These are phyloP conservation scores for Tetramorium alpestre DNA, from an alignment of 1,140 invertebrate species.

Conservation along the genomic window DNA sequence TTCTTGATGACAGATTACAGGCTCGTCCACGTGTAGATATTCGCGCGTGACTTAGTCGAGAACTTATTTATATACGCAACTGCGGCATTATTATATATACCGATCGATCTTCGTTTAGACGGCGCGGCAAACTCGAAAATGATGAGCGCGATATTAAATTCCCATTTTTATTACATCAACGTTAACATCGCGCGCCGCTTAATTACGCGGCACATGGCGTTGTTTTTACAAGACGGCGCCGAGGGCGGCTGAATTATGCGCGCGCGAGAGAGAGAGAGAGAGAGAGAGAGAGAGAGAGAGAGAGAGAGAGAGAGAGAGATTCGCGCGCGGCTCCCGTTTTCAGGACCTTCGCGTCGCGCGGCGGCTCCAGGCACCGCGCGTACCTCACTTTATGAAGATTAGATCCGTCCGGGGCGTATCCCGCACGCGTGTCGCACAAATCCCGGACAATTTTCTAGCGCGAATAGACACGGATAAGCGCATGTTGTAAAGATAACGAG, in stretches of 20 bases:
- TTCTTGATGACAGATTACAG: background rate
- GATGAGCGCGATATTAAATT: slow-evolving; percentile 59
- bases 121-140: slow-evolving; percentile 49
- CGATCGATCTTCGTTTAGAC: slow-evolving; percentile 36
- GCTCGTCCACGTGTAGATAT: background rate
- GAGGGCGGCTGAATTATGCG: background rate
- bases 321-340: slow-evolving; percentile 14
- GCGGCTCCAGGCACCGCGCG: background rate
- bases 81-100: background rate
- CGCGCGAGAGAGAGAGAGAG: background rate
- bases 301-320: background rate
- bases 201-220: slow-evolving; percentile 49
- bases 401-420: slow-evolving; percentile 40
- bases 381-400: slow-evolving; percentile 59
- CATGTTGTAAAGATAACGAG: slow-evolving; percentile 33
- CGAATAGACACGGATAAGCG: slow-evolving; percentile 1
- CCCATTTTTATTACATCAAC: slow-evolving; percentile 60
- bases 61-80: slow-evolving; percentile 44
- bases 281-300: background rate
- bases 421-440: slow-evolving; percentile 6
- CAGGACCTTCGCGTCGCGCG: background rate
- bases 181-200: slow-evolving; percentile 57
- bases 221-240: slow-evolving; percentile 48
- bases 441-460: slow-evolving; percentile 14
- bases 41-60: slow-evolving; percentile 30